Conservation (phyloP, 1,140 invertebrate species). For the Neodiprion lecontei region DNA sequence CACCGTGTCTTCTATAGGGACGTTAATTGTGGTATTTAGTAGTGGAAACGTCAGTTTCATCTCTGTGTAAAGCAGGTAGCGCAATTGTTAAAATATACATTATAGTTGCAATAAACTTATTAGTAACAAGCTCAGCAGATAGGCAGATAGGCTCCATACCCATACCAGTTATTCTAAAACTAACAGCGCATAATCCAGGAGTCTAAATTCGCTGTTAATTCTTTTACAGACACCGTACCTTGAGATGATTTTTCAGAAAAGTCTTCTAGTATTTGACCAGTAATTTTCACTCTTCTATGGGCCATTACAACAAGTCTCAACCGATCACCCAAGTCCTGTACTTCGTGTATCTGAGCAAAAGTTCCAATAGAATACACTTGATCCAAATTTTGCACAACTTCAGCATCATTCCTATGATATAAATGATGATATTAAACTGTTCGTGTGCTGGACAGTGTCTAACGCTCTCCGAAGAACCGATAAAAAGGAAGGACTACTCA, state of each 20-base stretch:
- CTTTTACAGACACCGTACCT: constrained; percentile 37
- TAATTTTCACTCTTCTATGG: constrained; percentile 85
- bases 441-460: too few relatives aligned
- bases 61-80: constrained; percentile 47
- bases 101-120: constrained; percentile 10
- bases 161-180: constrained; percentile 17
- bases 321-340: constrained; percentile 94
- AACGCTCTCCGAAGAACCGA: neutral
- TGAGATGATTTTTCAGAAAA: constrained; percentile 62
- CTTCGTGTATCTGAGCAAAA: constrained; percentile 97
- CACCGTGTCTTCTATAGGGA: constrained; percentile 57
- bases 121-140: constrained; percentile 33
- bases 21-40: constrained; percentile 73
- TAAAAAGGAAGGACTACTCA: constrained; percentile 52
- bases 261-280: constrained; percentile 79
- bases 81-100: constrained; percentile 28
- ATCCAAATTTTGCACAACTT: constrained; percentile 83
- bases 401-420: constrained; percentile 76
- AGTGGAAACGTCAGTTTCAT: constrained; percentile 67
- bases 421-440: neutral
- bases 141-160: constrained; percentile 54
- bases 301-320: constrained; percentile 93
- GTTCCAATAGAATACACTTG: constrained; percentile 94
- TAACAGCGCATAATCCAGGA: too few relatives aligned
- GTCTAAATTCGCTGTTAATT: too few relatives aligned